Evolutionary conservation across 1,140 invertebrate genomes (phyloP), one percentile per base, ranked within the genome.

Genomic region (Nixonia krombeini): DNA sequence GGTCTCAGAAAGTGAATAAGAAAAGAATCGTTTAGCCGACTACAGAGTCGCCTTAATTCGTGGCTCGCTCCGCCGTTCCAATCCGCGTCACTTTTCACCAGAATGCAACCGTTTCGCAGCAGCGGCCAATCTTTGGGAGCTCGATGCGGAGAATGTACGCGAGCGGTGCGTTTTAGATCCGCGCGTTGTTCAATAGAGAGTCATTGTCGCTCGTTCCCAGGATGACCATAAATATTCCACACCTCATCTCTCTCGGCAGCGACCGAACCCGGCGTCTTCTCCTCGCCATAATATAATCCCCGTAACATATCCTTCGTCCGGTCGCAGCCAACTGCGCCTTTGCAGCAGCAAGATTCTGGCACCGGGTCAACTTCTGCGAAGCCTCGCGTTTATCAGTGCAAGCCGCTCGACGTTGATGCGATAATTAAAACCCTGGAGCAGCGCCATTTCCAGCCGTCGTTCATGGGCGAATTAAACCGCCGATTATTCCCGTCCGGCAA

Each of bases 151-250:
- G 10, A 6, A 10, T 18, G 17, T 21, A 10, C 2, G 1, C 18
- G 18, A 40, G 9, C 10, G n/a, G 25, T 17, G 28, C 23, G 26
- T 21, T 42, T 31, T 23, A 38, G 38, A 25, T 18, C 38, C 26
- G 26, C 25, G 29, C 15, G 13, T 41, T 47, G 53, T 73, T 69
- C 61, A 70, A 75, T 69, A 47, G 62, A 47, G 42, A 28, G 41
- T 42, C 53, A 76, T 74, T 73, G 74, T 75, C 68, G 51, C 35
- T n/a, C 33, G 23, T 31, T 51, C 42, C 53, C 72, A 78, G 63
- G 74, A 76, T 72, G 67, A 72, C 57, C 72, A 75, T 75, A 75
- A 73, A 74, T 76, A 74, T 75, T 77, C 52, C 49, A 74, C 57
- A 50, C 33, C 72, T 77, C 72, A 58, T 76, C 58, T 70, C 51